Evolutionary conservation across 1,140 invertebrate genomes (phyloP), one percentile per base, ranked within the genome.

Genomic region (Heliconius nattereri): DNA sequence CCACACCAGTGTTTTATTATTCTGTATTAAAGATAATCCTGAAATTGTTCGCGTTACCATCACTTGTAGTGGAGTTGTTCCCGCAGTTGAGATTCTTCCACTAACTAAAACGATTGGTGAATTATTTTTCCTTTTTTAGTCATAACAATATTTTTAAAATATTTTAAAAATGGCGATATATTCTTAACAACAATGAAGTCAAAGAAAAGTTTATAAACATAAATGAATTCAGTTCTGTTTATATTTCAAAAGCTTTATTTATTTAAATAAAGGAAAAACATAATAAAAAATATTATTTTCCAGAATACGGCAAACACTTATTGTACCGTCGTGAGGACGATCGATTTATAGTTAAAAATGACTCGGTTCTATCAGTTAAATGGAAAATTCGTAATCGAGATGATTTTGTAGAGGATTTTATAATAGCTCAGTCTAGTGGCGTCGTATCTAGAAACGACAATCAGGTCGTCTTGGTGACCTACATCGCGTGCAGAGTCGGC

Each of bases 341-440:
- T 72, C 87, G 92, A 79, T 91, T 94, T 80, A 93, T 94, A 49
- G 89, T 94, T n/a, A 94, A 92, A 80, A 94, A 94, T 79, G 91
- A 94, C 81, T 94, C 93, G 11, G 90, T 94, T 76, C 81, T 94
- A 71, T 87, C 93, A 11, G 85, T 94, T 74, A 91, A 89, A 86
- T 94, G 92, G 92, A 90, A 91, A 85, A 89, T 94, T 78, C 85
- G 89, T 37, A 94, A 93, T 81, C 75, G 89, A 29, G 72, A 84
- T 26, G 91, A 94, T n/a, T 92, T 94, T 78, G 72, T 86, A 7
- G 86, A 92, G 77, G 89, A 94, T 78, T 94, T 94, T 78, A 92
- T 93, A 80, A 93, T 94, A 81, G 77, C 89, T 11, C 81, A 88
- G 35, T 87, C 88, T 6, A 86, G 86, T 3, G 92, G 92, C 2